Evolutionary conservation across 2,113 vertebrate genomes (phyloP), one percentile per base, ranked within the genome.

Genomic region (Rhizomys pruinosus): DNA sequence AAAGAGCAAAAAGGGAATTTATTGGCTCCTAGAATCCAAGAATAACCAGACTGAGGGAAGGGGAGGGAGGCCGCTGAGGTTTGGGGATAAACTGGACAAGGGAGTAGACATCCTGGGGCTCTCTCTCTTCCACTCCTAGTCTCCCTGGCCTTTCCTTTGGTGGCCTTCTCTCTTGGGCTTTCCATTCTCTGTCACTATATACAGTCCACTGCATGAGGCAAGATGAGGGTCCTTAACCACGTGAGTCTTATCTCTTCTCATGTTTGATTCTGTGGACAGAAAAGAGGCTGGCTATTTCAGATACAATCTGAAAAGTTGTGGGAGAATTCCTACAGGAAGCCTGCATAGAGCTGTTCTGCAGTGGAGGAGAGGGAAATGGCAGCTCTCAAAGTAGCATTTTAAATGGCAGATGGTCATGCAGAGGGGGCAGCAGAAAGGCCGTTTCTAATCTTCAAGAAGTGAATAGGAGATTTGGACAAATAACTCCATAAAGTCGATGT

Each of bases 1-100:
- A 94, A 95, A 89, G 84, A 63, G 39, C 76, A 93, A 87, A 84
- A 81, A 78, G 90, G 87, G 90, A 95, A 96, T 90, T 96, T 95
- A 95, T 88, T 88, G 68, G 63, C 34, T 95, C 81, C 82, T 32
- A 19, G 90, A 93, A 95, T 96, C 95, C 82, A 92, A 96, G 88
- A 94, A 95, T 85, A 95, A 85, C 92, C 73, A 87, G 57, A 47
- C 77, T 20, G 42, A 84, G 69, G 74, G 87, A 92, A 76, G 64
- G 72, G 57, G 72, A 72, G 47, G 69, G 73, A 82, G 52, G 22
- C 32, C 63, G 22, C 42, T 79, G 37, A 34, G 55, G 78, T 95
- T 92, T 42, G 84, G 69, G 89, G 66, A 42, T 68, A 91, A 84
- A 73, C 0, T 39, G 77, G 84, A 66, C 23, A 55, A 89, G 42